phyloP scores from a whole-genome alignment of 2,888 invertebrate genomes.

The Itoplectis maculator region DNA sequence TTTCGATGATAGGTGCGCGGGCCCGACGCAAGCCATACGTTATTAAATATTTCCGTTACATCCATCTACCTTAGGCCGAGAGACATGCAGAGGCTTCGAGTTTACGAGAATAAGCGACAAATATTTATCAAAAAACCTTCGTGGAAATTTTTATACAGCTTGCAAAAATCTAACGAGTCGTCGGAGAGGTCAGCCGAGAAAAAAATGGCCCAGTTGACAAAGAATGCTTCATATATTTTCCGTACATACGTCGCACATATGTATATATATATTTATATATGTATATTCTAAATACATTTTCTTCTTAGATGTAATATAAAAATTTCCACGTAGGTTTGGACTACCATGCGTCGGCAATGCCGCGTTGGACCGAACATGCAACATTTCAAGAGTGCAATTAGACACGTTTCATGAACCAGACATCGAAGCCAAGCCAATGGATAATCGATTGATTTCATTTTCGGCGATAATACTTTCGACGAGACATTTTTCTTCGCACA shows the following conservation, averaged over 20 bases:
- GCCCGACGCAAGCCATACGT: too few species aligned
- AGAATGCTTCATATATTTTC: constrained; percentile 23
- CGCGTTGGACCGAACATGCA: constrained; percentile 18
- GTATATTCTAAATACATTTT: constrained; percentile 6
- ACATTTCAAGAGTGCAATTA: constrained; percentile 2
- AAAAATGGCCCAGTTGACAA: constrained; percentile 5
- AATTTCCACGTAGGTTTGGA: constrained; percentile 24
- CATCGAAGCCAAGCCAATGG: not conserved
- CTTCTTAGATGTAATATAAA: constrained; percentile 10
- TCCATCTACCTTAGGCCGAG: not conserved
- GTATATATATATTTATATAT: constrained; percentile 3
- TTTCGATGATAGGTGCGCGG: constrained; percentile 36
- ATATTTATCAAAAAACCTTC: constrained; percentile 2
- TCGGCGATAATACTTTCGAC: not conserved
- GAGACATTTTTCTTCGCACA: constrained; percentile 5
- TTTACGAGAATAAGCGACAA: not conserved
- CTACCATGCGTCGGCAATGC: constrained; percentile 4
- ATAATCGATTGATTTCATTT: not conserved
- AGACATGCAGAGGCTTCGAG: constrained; percentile 5
- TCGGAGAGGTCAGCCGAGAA: constrained; percentile 8
- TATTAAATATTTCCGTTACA: too few species aligned
- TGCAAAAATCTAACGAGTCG: not conserved
- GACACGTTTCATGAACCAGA: not conserved
- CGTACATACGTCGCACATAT: constrained; percentile 29
- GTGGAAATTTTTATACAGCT: not conserved